A percentile compares a stretch with the other conserved stretches of the same genome.
Evolutionary conservation across 35 echinoderm and acorn worm genomes (phyloP).

Genomic region (Strongylocentrotus purpuratus): DNA sequence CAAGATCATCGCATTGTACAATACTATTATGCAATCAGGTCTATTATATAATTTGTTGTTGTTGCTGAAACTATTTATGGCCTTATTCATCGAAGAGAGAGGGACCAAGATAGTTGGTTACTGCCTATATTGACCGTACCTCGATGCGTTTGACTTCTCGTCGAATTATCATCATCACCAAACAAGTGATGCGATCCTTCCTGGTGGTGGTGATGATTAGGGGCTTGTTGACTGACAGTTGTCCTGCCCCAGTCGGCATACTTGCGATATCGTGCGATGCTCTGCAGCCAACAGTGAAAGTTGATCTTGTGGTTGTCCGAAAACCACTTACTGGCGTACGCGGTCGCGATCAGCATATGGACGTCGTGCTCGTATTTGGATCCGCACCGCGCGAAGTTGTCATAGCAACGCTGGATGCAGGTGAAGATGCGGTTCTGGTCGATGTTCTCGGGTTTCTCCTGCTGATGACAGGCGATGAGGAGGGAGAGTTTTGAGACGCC

Average conservation of each 20-base stretch:
- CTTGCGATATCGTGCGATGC: conserved; percentile 94
- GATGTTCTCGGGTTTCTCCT: conserved; percentile 74
- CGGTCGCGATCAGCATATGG: conserved; percentile 93
- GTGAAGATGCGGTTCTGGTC: conserved; percentile 76
- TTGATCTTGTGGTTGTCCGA: conserved; percentile 84
- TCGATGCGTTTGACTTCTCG: neutral
- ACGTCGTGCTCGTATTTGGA: conserved; percentile 90
- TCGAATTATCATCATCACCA: neutral
- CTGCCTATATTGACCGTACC: neutral
- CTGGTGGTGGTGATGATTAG: neutral
- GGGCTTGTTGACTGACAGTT: neutral
- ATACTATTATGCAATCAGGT: no score
- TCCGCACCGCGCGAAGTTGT: conserved; percentile 88
- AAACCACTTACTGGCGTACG: conserved; percentile 99
- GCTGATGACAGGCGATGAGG: conserved; percentile 83
- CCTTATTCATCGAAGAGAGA: neutral
- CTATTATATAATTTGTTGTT: no score
- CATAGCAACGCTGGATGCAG: conserved; percentile 86
- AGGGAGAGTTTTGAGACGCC: conserved; percentile 84
- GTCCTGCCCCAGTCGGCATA: conserved; percentile 71
- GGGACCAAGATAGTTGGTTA: neutral
- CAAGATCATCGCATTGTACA: no score
- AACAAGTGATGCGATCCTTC: neutral
- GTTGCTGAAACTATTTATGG: no score
- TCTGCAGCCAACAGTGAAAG: conserved; percentile 96